Percentiles rank a stretch among this genome's conserved stretches.
Conservation (phyloP, 2,113 vertebrate genomes). For the Corydoras maculifer region DNA sequence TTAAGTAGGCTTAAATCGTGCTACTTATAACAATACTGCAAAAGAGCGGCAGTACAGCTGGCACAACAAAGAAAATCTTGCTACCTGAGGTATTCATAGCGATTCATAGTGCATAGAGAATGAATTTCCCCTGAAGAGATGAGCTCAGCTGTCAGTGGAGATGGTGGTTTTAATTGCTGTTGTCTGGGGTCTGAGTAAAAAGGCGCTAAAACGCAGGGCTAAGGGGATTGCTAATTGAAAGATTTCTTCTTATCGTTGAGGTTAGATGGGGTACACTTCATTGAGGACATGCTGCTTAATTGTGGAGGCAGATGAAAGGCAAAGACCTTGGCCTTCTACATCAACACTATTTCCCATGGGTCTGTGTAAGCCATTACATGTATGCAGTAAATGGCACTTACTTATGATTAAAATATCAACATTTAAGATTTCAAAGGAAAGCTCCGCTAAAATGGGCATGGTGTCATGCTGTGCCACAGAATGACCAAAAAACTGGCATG, state of each 20-base stretch:
- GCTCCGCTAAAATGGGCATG: no score
- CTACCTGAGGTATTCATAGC: conserved; percentile 21
- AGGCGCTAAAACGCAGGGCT: conserved; percentile 17
- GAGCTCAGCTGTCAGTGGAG: conserved; percentile 34
- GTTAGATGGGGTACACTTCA: conserved; percentile 36
- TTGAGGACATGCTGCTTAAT: conserved; percentile 25
- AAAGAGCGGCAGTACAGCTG: background rate
- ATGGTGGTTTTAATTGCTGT: conserved; percentile 29
- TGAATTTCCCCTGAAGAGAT: conserved; percentile 26
- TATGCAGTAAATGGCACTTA: no score
- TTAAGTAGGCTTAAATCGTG: conserved; percentile 1
- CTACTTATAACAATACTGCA: background rate
- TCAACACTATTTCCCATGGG: conserved; percentile 5
- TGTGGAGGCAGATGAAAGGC: conserved; percentile 38
- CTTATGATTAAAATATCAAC: no score
- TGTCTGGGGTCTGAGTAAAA: conserved; percentile 26
- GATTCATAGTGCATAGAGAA: conserved; percentile 23
- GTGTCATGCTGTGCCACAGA: no score
- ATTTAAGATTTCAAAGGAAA: no score
- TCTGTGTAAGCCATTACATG: background rate
- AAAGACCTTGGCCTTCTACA: conserved; percentile 32
- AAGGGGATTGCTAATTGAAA: conserved; percentile 44
- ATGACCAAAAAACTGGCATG: no score
- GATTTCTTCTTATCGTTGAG: conserved; percentile 41
- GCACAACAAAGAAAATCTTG: conserved; percentile 15